Conservation (phyloP, 2,113 vertebrate species). For the Boulengeromyrus knoepffleri region DNA sequence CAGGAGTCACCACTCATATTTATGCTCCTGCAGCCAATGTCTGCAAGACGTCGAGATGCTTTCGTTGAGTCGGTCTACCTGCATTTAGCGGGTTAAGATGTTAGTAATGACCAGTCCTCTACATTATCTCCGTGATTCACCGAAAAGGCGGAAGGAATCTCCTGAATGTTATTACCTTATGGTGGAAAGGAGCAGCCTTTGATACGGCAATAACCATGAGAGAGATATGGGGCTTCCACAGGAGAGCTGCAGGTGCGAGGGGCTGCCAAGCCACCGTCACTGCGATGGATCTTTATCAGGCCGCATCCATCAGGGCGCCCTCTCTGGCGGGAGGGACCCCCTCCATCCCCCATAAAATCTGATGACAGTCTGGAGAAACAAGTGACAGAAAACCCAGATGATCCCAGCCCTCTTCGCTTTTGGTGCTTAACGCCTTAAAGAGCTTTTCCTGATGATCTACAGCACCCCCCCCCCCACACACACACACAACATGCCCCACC, state of each 20-base stretch:
- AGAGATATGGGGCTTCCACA: conserved; percentile 11
- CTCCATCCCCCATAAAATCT: not conserved
- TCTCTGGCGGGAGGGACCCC: not conserved
- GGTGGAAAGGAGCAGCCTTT: not conserved
- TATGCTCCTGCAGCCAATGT: not conserved
- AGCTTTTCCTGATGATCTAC: not conserved
- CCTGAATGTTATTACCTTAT: conserved; percentile 7
- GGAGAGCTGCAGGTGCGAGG: not conserved
- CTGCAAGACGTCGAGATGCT: conserved; percentile 6
- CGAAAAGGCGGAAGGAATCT: not conserved
- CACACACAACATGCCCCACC: not conserved
- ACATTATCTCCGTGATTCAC: conserved; percentile 18
- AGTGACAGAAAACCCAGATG: not conserved
- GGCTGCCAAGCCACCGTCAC: not conserved
- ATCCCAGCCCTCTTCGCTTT: not conserved
- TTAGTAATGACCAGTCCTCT: conserved; percentile 8
- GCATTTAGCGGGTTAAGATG: conserved; percentile 14
- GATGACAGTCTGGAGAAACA: conserved; percentile 5
- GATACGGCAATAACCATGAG: conserved; percentile 5
- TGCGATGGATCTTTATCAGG: conserved; percentile 15
- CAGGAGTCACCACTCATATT: not conserved
- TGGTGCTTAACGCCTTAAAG: not conserved
- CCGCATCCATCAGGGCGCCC: conserved; percentile 6
- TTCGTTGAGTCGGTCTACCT: conserved; percentile 1
- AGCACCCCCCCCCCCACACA: not conserved